Conservation (phyloP, 2,113 vertebrate genomes). For the Falco punctatus region DNA sequence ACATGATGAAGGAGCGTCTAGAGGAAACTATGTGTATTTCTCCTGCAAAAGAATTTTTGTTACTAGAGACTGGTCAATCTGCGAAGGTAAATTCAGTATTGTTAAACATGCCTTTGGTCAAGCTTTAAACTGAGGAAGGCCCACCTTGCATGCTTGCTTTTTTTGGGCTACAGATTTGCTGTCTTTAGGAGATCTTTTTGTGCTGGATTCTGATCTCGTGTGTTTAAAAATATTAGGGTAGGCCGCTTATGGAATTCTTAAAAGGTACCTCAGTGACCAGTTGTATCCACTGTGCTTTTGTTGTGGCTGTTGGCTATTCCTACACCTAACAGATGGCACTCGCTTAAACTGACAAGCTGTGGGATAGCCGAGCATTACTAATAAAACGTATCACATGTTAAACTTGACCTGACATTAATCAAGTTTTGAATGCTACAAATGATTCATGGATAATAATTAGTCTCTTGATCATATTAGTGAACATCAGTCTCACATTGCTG, state of each 20-base stretch:
- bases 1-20: not conserved
- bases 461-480: slow-evolving; percentile 71
- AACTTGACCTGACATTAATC: slow-evolving; percentile 77
- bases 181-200: not conserved
- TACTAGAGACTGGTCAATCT: not conserved
- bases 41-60: not conserved
- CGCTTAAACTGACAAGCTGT: slow-evolving; percentile 59
- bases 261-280: not conserved
- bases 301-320: slow-evolving; percentile 68
- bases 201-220: not conserved
- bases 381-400: slow-evolving; percentile 72
- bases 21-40: accelerated
- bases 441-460: slow-evolving; percentile 74
- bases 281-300: slow-evolving; percentile 38
- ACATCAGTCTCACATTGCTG: slow-evolving; percentile 48
- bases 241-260: not conserved
- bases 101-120: not conserved
- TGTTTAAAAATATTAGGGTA: not conserved
- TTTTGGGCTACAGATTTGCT: not conserved
- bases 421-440: slow-evolving; percentile 74
- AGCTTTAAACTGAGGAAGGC: not conserved
- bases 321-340: slow-evolving; percentile 67
- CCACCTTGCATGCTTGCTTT: accelerated
- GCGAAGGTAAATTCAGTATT: not conserved
- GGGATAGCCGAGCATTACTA: slow-evolving; percentile 71